Evolutionary conservation across 2,113 vertebrate species (phyloP), one percentile per base, ranked within the genome.

Genomic region (Porphyrio hochstetteri): DNA sequence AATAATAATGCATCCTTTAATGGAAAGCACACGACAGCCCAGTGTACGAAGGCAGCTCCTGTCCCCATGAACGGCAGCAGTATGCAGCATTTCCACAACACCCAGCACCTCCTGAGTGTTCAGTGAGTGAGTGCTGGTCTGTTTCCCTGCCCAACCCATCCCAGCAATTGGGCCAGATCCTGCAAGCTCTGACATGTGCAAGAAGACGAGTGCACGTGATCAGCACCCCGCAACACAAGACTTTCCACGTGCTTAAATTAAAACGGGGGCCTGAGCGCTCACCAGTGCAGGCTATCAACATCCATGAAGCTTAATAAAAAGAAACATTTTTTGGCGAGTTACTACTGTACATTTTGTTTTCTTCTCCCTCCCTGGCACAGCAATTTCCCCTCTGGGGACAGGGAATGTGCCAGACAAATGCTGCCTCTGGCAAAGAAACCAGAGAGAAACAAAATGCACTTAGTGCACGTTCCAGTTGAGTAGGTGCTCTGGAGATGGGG

Each of bases 331-430:
- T 81, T 94, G 93, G 93, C 83, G 31, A 96, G 76, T 91, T 92
- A 68, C 71, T 93, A 86, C 88, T 42, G 89, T 93, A 89, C 93
- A 93, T 94, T 91, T 93, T 95, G 94, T 94, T 95, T 95, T 93
- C 95, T 92, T 96, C 86, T 96, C 93, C 94, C 93, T 97, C 91
- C n/a, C 94, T 92, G 91, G 96, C 95, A 95, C 40, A 93, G 91
- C 83, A 71, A 94, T 94, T 84, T 93, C 77, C 95, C 96, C 93
- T 93, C 92, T 96, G 93, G 93, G 91, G 93, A 95, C 85, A 82
- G 40, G 42, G 90, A 97, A 96, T 36, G 93, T 91, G 93, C 92
- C 92, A 97, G 97, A 96, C 96, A 97, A 97, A 93, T 93, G 88
- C 95, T 95, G 94, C 88, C 96, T 97, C 94, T 96, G 96, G 88